Evolutionary conservation across 2,888 invertebrate species (phyloP).

Genomic region (Rotaria socialis): DNA sequence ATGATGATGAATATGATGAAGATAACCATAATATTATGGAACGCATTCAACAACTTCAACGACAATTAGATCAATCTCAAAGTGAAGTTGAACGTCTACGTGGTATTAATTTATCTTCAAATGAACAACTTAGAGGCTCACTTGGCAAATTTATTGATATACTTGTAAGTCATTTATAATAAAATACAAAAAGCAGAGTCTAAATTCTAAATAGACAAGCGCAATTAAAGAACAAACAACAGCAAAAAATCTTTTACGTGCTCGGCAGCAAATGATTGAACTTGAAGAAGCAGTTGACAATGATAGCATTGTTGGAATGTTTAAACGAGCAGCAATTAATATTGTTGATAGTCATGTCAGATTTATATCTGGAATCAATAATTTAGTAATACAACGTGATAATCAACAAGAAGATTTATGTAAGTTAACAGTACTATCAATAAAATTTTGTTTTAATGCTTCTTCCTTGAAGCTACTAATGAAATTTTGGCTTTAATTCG

Average conservation of each 20-base stretch:
- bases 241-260: neutral
- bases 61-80: neutral
- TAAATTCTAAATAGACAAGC: neutral
- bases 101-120: neutral
- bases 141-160: neutral
- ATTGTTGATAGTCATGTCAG: neutral
- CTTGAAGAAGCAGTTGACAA: neutral
- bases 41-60: neutral
- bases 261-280: neutral
- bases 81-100: neutral
- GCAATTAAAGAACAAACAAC: slow-evolving; percentile 10
- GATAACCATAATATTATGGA: neutral
- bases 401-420: neutral
- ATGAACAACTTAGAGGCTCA: neutral
- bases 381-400: neutral
- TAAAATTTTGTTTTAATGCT: neutral
- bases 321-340: neutral
- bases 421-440: neutral
- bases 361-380: neutral
- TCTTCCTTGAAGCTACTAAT: neutral
- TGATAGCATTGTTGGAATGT: neutral
- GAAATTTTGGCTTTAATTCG: neutral
- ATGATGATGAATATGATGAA: slow-evolving; percentile 23
- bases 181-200: too few species aligned
- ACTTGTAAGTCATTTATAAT: neutral